Evolutionary conservation across 2,797 vertebrate species (phyloP).

Genomic region (Neomorphus geoffroyi): DNA sequence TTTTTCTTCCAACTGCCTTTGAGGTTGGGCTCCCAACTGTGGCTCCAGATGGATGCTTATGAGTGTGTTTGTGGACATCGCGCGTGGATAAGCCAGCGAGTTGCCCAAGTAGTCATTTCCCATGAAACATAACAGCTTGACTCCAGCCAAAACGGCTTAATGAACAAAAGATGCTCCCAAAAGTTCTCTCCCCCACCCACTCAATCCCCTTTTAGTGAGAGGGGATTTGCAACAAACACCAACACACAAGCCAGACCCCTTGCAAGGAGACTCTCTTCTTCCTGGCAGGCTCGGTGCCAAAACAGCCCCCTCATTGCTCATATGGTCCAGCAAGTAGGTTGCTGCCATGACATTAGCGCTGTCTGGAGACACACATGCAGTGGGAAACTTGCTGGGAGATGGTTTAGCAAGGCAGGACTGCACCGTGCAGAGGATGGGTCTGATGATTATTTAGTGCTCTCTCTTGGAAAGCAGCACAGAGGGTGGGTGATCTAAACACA

Average conservation of each 20-base stretch:
- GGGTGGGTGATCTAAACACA: not conserved
- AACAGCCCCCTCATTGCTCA: not conserved
- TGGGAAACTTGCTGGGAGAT: not conserved
- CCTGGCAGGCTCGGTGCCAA: not conserved
- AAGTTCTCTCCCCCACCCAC: not conserved
- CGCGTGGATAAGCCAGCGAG: not conserved
- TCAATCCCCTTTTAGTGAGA: rapidly evolving
- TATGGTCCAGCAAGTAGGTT: not conserved
- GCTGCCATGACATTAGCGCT: not conserved
- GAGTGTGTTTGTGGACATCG: not conserved
- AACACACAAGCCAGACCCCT: not conserved
- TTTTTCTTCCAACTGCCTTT: not conserved
- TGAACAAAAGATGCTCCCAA: not conserved
- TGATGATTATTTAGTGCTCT: not conserved
- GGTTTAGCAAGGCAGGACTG: not conserved
- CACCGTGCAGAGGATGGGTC: not conserved
- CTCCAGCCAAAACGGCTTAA: not conserved
- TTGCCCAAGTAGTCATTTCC: not conserved
- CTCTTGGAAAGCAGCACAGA: not conserved
- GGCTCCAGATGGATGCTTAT: not conserved
- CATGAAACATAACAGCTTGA: not conserved
- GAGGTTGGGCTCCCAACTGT: not conserved
- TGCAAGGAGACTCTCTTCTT: not conserved
- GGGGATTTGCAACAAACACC: not conserved
- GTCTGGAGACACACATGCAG: not conserved